These are phyloP conservation scores for Thamnaconus septentrionalis DNA, from an alignment of 2,113 vertebrate genomes.

Conservation along the genomic window DNA sequence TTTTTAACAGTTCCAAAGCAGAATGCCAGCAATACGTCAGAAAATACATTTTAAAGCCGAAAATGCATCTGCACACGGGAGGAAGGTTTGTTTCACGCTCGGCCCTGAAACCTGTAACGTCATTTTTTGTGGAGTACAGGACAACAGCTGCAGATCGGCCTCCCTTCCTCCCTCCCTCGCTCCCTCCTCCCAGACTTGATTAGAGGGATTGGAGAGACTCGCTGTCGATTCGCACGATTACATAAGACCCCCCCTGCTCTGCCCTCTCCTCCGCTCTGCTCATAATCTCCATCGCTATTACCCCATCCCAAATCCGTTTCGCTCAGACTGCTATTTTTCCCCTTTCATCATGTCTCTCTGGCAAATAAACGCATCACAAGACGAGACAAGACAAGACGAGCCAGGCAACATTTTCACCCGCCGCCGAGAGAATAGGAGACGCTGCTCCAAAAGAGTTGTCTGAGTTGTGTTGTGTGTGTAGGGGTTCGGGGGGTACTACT, in stretches of 20 bases:
- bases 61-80: background rate
- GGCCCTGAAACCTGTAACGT: background rate
- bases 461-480: background rate
- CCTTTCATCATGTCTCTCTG: constrained; percentile 15
- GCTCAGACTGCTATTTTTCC: background rate
- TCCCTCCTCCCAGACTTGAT: constrained; percentile 28
- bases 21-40: too few species aligned
- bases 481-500: background rate
- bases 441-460: too few species aligned
- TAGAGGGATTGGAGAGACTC: constrained; percentile 31
- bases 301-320: background rate
- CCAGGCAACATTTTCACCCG: background rate
- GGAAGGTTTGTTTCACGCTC: background rate
- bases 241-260: constrained; percentile 19
- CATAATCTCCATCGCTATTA: constrained; percentile 15
- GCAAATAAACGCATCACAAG: background rate
- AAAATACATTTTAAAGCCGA: too few species aligned
- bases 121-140: background rate
- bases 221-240: constrained; percentile 32
- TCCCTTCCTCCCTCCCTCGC: background rate
- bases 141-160: background rate
- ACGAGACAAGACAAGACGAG: background rate
- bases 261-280: background rate
- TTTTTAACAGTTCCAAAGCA: too few species aligned
- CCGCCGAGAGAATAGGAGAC: background rate